phyloP scores from a whole-genome alignment of 2,797 vertebrate genomes.

The Microhierax caerulescens region DNA sequence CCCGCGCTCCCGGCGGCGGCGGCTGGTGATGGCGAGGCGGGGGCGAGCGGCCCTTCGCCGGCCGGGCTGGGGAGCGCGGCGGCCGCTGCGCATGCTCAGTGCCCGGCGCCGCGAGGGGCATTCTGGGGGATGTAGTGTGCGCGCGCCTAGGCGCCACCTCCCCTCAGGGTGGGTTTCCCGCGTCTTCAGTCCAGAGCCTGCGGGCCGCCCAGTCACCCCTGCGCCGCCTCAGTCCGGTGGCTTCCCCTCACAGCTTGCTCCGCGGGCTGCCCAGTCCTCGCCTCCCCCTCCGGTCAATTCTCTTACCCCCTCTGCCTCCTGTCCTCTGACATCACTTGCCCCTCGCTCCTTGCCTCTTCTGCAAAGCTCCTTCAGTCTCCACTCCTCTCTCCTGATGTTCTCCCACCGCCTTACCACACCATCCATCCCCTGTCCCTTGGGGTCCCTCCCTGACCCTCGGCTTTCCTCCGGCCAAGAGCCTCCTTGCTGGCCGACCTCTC shows the following conservation, averaged over 20 bases:
- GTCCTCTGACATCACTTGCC: rapidly evolving
- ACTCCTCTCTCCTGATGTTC: too few relatives aligned
- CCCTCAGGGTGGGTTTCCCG: rapidly evolving
- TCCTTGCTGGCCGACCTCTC: not conserved
- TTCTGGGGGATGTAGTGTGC: not conserved
- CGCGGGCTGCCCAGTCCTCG: too few relatives aligned
- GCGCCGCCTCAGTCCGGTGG: rapidly evolving
- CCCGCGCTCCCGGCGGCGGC: not conserved
- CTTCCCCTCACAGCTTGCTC: not conserved
- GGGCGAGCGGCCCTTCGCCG: not conserved
- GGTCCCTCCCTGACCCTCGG: too few relatives aligned
- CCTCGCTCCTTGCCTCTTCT: not conserved
- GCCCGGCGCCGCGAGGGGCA: not conserved
- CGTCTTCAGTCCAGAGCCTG: rapidly evolving
- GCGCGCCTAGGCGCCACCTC: rapidly evolving
- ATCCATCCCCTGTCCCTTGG: not conserved
- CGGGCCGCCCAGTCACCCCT: rapidly evolving
- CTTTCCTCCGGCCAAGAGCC: rapidly evolving
- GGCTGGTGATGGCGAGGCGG: too few relatives aligned
- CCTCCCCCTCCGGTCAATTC: rapidly evolving
- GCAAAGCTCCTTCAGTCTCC: not conserved
- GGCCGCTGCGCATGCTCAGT: not conserved
- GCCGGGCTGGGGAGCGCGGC: not conserved
- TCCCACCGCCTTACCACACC: not conserved
- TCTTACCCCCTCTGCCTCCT: not conserved